These are phyloP conservation scores for Sturnus vulgaris DNA, from an alignment of 2,113 vertebrate species.

Conservation along the genomic window DNA sequence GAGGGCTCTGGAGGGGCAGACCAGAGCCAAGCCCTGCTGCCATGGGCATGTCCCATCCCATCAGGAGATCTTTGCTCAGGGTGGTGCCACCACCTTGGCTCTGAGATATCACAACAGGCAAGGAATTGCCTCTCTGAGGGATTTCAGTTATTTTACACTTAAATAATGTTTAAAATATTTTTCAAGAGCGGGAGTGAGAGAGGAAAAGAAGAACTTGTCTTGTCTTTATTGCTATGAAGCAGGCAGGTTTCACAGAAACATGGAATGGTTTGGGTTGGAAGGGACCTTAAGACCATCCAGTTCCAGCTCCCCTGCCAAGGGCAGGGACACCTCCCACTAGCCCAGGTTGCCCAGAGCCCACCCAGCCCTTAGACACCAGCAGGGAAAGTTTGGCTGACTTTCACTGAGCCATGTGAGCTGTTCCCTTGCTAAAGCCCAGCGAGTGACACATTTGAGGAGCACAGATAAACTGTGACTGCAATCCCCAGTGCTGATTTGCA, in stretches of 20 bases:
- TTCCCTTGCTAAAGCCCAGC: background rate
- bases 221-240: background rate
- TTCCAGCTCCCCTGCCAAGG: background rate
- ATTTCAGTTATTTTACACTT: background rate
- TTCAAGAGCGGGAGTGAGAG: background rate
- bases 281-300: background rate
- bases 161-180: background rate
- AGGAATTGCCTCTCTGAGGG: background rate
- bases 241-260: background rate
- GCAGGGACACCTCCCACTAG: background rate
- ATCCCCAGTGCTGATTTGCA: background rate
- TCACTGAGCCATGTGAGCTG: background rate
- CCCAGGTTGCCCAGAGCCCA: background rate
- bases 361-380: background rate
- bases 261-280: background rate
- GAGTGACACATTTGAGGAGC: background rate
- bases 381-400: background rate
- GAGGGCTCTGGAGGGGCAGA: background rate
- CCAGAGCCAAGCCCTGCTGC: background rate
- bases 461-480: background rate
- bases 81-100: background rate
- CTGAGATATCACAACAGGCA: background rate
- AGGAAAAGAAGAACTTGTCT: background rate
- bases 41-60: background rate
- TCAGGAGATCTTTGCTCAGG: fast-evolving